Evolutionary conservation across 2,888 invertebrate species (phyloP), one percentile per base, ranked within the genome.

Genomic region (Cephonodes hylas): DNA sequence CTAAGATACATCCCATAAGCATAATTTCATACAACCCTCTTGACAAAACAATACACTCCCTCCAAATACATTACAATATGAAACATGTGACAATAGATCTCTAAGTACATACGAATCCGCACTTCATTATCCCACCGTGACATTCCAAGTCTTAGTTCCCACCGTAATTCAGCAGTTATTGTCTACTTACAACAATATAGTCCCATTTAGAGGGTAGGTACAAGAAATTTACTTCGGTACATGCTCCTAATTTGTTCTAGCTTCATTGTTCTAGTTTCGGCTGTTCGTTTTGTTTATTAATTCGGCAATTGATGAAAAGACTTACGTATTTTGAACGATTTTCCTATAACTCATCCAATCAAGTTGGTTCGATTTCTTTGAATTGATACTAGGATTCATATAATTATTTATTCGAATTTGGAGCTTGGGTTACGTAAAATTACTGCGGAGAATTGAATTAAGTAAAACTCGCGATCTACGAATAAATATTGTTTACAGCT

Each of bases 171-270:
- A 38, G 34, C 42, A 42, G 42, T 58, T 42, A 58, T 38, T 22
- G 42, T 42, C 42, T 42, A 38, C 22, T 58, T 42, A n/a, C 23
- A 38, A 38, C 42, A 23, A 38, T 42, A 53, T 53, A 53, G 18
- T 18, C 53, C 27, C 27, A 31, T 53, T 53, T 53, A 53, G 31
- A 53, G 13, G n/a, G 59, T 25, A 42, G 25, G 42, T 44, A 18
- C 25, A 59, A 44, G 42, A 25, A 59, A 59, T 59, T 42, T 59
- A 45, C 27, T 44, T 59, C 13, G 4, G 34, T 44, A 53, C 53
- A 53, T 31, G 53, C 31, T 53, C 18, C 18, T 27, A 38, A 46
- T 60, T 42, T 38, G 38, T 34, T 53, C 10, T 31, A 18, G 31
- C 18, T 53, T 53, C 53, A 31, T 53, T 53, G 15, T 48, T 2